These are phyloP conservation scores for Heterocephalus glaber DNA, from an alignment of 2,113 vertebrate genomes.

Conservation along the genomic window DNA sequence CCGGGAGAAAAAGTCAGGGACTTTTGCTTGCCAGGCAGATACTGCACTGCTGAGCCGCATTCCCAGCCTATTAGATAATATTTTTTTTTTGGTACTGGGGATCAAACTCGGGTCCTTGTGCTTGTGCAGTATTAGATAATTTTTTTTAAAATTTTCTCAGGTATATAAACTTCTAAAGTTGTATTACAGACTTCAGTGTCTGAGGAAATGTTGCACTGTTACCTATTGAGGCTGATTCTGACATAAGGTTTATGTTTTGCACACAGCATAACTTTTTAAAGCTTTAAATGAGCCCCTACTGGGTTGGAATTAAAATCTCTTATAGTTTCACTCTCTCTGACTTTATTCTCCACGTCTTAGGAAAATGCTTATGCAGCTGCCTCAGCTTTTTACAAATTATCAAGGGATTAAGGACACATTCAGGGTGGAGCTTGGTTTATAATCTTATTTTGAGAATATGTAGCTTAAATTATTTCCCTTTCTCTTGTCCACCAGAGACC, in stretches of 20 bases:
- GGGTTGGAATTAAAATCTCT: slow-evolving; percentile 61
- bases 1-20: too few relatives aligned
- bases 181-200: slow-evolving; percentile 1
- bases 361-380: slow-evolving; percentile 36
- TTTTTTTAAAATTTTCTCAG: not conserved
- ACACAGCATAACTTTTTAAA: slow-evolving; percentile 20
- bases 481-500: not conserved
- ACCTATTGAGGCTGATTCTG: not conserved
- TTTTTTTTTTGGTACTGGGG: too few relatives aligned
- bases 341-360: slow-evolving; percentile 47
- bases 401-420: slow-evolving; percentile 47
- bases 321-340: not conserved
- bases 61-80: too few relatives aligned
- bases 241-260: slow-evolving; percentile 45
- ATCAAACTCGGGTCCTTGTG: too few relatives aligned
- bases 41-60: too few relatives aligned
- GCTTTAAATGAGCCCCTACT: not conserved
- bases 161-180: not conserved
- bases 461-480: slow-evolving; percentile 27
- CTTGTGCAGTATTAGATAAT: too few relatives aligned
- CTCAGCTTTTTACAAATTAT: slow-evolving; percentile 56
- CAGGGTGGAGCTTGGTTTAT: not conserved
- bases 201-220: slow-evolving; percentile 22
- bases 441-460: slow-evolving; percentile 12
- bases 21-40: too few relatives aligned